These are phyloP conservation scores for Spheniscus humboldti DNA, from an alignment of 2,797 vertebrate species.

Conservation along the genomic window DNA sequence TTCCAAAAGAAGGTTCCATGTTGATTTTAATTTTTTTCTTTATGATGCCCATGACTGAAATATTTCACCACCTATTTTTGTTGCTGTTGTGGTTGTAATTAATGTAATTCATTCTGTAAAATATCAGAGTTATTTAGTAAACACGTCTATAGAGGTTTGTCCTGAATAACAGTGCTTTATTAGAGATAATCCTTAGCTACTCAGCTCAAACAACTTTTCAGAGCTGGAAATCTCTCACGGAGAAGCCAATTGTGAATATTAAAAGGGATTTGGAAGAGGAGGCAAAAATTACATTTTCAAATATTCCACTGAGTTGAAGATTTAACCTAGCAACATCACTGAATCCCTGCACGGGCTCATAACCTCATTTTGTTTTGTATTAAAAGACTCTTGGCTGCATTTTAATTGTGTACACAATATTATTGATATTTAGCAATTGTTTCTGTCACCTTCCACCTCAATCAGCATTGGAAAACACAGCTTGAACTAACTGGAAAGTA, in stretches of 20 bases:
- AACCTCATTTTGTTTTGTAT: neutral
- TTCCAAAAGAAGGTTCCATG: neutral
- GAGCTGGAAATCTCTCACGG: conserved; percentile 3
- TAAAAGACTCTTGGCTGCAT: neutral
- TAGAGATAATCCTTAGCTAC: conserved; percentile 13
- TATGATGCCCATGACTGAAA: neutral
- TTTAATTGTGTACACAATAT: conserved; percentile 43
- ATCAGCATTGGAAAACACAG: conserved; percentile 24
- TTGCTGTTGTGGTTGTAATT: neutral
- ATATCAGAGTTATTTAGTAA: neutral
- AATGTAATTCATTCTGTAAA: neutral
- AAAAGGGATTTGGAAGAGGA: conserved; percentile 27
- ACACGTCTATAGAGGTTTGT: neutral
- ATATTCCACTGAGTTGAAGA: neutral
- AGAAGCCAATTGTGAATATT: conserved; percentile 15
- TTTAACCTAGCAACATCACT: neutral
- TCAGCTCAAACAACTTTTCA: neutral
- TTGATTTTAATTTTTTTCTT: neutral
- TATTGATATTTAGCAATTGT: conserved; percentile 36
- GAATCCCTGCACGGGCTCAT: neutral
- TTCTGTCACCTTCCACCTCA: conserved; percentile 42
- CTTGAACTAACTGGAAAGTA: conserved; percentile 11
- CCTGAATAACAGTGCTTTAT: neutral
- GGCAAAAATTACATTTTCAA: conserved; percentile 10
- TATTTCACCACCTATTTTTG: neutral